Evolutionary conservation across 2,113 vertebrate species (phyloP), one percentile per base, ranked within the genome.

Genomic region (Rousettus leschenaultii): DNA sequence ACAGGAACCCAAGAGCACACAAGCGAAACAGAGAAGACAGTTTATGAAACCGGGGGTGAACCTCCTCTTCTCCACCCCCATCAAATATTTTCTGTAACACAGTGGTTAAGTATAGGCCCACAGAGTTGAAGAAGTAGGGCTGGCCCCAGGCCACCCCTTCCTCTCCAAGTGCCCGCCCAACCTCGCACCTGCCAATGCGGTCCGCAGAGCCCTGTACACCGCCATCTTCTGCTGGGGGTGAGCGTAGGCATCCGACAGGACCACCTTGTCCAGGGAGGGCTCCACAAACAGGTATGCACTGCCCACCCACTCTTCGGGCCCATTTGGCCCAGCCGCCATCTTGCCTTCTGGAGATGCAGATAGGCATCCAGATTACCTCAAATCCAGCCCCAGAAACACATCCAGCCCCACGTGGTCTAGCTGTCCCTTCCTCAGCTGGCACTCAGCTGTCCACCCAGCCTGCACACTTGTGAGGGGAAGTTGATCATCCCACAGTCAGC

Each of bases 221-320:
- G 94, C 95, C 43, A 98, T 98, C 94, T 99, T 99, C 97, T 98
- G 98, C 94, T 99, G 98, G 16, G 98, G 96, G 74, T 99, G 98
- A 96, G 99, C 99, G 1, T 99, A 99, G 85, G 99, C 98, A 5
- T 98, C 97, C 0, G 99, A 98, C 94, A 99, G 98, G 88, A 98
- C 91, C 38, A 99, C 96, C 18, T 96, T 79, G 40, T 99, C 98
- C 95, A 98, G 98, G 0, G 98, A 98, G 0, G 99, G 99, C 80
- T 98, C 98, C 96, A 99, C 98, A 97, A 99, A 99, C 85, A 99
- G 98, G 48, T 99, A 99, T 0, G 98, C 99, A 0, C 99, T 99
- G 95, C 99, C 99, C 5, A 99, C 98, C 99, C 99, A 99, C 1
- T 98, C 97, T 51, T 97, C 55, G 0, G 97, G 94, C 95, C 96